Evolutionary conservation across 2,888 invertebrate genomes (phyloP).

Genomic region (Fissipunctia ypsillon): DNA sequence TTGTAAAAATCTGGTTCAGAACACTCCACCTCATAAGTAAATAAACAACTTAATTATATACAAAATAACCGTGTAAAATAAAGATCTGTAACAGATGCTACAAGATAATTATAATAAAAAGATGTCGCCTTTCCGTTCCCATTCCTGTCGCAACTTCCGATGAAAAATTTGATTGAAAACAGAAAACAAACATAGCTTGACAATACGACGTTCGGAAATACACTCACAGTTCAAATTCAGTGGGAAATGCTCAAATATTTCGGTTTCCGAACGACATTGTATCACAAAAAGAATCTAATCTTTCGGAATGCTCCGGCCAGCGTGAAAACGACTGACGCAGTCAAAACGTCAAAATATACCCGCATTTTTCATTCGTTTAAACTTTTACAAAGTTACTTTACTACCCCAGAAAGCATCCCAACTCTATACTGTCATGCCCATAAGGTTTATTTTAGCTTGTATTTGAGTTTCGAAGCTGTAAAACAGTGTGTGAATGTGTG

Average conservation of each 20-base stretch:
- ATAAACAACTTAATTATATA: not conserved
- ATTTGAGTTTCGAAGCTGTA: not conserved
- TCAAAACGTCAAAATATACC: constrained; percentile 62
- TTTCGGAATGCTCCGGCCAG: constrained; percentile 49
- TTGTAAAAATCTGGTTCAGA: not conserved
- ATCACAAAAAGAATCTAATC: constrained; percentile 61
- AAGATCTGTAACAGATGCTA: not conserved
- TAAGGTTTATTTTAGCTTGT: constrained; percentile 16
- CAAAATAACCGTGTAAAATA: not conserved
- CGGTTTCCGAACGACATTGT: constrained; percentile 52
- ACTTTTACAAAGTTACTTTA: constrained; percentile 32
- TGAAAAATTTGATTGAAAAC: constrained; percentile 50
- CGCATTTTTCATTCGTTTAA: constrained; percentile 64
- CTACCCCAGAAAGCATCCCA: not conserved
- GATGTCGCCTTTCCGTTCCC: not conserved
- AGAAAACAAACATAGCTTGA: constrained; percentile 33
- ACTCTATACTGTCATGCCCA: not conserved
- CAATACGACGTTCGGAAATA: constrained; percentile 46
- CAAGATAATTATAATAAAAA: constrained; percentile 6
- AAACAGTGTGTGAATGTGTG: constrained; percentile 46
- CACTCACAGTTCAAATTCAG: constrained; percentile 32
- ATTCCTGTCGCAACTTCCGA: constrained; percentile 13
- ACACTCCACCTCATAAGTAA: not conserved
- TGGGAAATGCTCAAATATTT: constrained; percentile 55
- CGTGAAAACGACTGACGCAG: constrained; percentile 66